Evolutionary conservation across 2,888 invertebrate species (phyloP).

Genomic region (Papilio gigon): DNA sequence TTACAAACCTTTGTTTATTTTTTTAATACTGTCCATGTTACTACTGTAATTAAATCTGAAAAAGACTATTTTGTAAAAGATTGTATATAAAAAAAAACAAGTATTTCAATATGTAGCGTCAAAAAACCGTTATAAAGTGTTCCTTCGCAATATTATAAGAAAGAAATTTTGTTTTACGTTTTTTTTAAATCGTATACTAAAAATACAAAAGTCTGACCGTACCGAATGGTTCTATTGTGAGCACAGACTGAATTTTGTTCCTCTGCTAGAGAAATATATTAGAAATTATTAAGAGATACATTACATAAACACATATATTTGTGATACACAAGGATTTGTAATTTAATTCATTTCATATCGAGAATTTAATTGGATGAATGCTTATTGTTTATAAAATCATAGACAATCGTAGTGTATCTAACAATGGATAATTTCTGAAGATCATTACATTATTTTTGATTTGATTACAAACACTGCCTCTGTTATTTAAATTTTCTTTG

Average conservation of each 20-base stretch:
- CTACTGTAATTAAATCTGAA: background rate
- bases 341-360: background rate
- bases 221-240: background rate
- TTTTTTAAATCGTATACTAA: background rate
- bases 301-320: slow-evolving; percentile 2
- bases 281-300: no score
- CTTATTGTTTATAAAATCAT: background rate
- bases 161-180: background rate
- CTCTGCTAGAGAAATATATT: background rate
- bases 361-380: background rate
- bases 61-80: slow-evolving; percentile 17
- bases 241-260: slow-evolving; percentile 18
- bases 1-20: background rate
- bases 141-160: background rate
- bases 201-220: no score
- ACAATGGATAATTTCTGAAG: background rate
- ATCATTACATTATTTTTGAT: background rate
- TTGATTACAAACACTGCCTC: slow-evolving; percentile 4
- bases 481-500: background rate
- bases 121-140: background rate
- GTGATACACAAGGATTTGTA: background rate
- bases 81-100: slow-evolving; percentile 7
- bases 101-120: no score
- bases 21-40: background rate
- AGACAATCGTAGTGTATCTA: background rate